phyloP scores from a whole-genome alignment of 1,140 invertebrate species.

The Megathymus violae region DNA sequence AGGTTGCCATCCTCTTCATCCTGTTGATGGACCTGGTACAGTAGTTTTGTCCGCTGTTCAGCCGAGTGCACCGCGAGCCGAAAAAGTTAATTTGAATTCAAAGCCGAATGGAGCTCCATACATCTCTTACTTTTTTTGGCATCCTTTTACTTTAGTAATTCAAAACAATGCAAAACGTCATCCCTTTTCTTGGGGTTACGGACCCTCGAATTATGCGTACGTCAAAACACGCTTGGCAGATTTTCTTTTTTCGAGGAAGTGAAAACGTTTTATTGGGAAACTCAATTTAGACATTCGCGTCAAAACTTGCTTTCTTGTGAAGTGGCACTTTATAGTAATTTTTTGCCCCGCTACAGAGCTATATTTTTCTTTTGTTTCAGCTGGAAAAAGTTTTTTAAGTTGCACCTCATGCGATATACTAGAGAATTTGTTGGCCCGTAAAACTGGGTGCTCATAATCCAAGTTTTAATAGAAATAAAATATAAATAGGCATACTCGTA shows the following conservation, averaged over 20 bases:
- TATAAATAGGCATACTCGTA: conserved; percentile 44
- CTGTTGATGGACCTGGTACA: too few species aligned
- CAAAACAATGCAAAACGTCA: too few species aligned
- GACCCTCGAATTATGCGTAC: too few species aligned
- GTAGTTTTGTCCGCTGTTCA: too few species aligned
- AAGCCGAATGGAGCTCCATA: too few species aligned
- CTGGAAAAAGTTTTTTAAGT: conserved; percentile 23
- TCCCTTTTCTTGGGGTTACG: too few species aligned
- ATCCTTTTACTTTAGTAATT: too few species aligned
- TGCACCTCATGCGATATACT: conserved; percentile 21
- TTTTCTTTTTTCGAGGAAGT: conserved; percentile 42
- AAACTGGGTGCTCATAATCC: conserved; percentile 34
- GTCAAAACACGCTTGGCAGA: too few species aligned
- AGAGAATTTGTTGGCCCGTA: conserved; percentile 23
- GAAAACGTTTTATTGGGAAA: conserved; percentile 56
- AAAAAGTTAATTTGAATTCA: too few species aligned
- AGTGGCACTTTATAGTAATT: conserved; percentile 32
- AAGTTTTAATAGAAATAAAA: conserved; percentile 39
- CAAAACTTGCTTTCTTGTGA: conserved; percentile 38
- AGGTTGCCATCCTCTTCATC: too few species aligned
- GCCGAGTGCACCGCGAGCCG: too few species aligned
- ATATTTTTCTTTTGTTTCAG: conserved; percentile 27
- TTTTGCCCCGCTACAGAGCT: conserved; percentile 10
- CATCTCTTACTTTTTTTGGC: too few species aligned
- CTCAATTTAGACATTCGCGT: conserved; percentile 53